Evolutionary conservation across 2,888 invertebrate genomes (phyloP).

Genomic region (Phyllotreta striolata): DNA sequence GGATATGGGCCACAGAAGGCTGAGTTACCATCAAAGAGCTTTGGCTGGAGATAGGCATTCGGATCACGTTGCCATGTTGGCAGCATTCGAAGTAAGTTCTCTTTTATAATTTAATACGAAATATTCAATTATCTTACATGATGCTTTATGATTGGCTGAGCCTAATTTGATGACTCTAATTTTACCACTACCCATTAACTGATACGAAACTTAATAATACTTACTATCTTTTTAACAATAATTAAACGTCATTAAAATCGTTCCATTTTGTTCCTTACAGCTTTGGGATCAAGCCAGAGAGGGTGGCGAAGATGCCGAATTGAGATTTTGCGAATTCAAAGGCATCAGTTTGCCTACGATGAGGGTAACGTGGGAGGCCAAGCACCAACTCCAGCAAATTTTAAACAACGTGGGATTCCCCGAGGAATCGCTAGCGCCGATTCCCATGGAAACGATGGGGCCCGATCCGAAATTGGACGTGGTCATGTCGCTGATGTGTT

Average conservation of each 20-base stretch:
- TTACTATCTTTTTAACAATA: not conserved
- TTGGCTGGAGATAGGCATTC: constrained; percentile 88
- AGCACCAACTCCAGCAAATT: constrained; percentile 70
- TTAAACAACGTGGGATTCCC: constrained; percentile 83
- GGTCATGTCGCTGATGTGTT: constrained; percentile 83
- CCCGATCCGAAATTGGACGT: constrained; percentile 84
- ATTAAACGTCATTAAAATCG: no score
- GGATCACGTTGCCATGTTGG: constrained; percentile 95
- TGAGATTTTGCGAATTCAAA: constrained; percentile 89
- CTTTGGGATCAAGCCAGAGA: constrained; percentile 76
- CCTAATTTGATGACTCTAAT: constrained; percentile 16
- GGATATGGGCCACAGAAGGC: constrained; percentile 76
- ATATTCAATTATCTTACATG: not conserved
- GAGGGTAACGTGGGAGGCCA: constrained; percentile 91
- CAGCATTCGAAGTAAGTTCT: constrained; percentile 78
- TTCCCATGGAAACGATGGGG: constrained; percentile 77
- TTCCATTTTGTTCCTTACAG: constrained; percentile 53
- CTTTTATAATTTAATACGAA: not conserved
- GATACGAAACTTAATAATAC: not conserved
- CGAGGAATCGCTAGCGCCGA: constrained; percentile 82
- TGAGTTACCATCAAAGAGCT: constrained; percentile 85
- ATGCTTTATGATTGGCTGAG: constrained; percentile 9
- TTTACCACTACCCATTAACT: constrained; percentile 20
- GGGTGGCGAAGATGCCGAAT: constrained; percentile 79
- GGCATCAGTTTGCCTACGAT: constrained; percentile 87